Conservation (phyloP, 2,797 vertebrate genomes). For the Notolepis coatsorum region DNA sequence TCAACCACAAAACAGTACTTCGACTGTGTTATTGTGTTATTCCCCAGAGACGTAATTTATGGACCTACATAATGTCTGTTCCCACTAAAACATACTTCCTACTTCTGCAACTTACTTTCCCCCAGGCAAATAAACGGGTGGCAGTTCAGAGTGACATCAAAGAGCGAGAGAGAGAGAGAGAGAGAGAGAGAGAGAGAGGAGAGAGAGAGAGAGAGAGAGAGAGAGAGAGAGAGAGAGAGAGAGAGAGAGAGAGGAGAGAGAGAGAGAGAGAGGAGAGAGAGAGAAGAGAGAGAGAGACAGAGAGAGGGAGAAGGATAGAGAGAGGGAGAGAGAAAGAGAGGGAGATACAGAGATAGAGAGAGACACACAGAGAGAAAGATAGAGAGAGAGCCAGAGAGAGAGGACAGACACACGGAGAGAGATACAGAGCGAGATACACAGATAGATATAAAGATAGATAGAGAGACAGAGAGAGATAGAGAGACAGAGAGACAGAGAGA, state of each 20-base stretch:
- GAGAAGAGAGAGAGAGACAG: neutral
- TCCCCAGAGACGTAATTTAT: too few species aligned
- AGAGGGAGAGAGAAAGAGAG: conserved; percentile 17
- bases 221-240: conserved; percentile 1
- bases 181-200: conserved; percentile 26
- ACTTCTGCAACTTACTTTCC: conserved; percentile 9
- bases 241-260: conserved; percentile 3
- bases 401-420: conserved; percentile 63
- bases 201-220: conserved; percentile 7
- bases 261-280: neutral
- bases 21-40: too few species aligned
- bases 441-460: conserved; percentile 56
- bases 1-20: too few species aligned
- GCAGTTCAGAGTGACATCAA: too few species aligned
- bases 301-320: conserved; percentile 21
- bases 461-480: conserved; percentile 55
- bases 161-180: conserved; percentile 31
- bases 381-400: conserved; percentile 49
- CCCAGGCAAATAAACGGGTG: conserved; percentile 22
- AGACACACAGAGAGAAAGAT: neutral
- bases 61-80: too few species aligned
- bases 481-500: neutral
- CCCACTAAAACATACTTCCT: too few species aligned
- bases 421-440: conserved; percentile 60
- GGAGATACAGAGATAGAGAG: neutral